phyloP scores from a whole-genome alignment of 2,888 invertebrate species.

The Lissocephala sabroskyi region DNA sequence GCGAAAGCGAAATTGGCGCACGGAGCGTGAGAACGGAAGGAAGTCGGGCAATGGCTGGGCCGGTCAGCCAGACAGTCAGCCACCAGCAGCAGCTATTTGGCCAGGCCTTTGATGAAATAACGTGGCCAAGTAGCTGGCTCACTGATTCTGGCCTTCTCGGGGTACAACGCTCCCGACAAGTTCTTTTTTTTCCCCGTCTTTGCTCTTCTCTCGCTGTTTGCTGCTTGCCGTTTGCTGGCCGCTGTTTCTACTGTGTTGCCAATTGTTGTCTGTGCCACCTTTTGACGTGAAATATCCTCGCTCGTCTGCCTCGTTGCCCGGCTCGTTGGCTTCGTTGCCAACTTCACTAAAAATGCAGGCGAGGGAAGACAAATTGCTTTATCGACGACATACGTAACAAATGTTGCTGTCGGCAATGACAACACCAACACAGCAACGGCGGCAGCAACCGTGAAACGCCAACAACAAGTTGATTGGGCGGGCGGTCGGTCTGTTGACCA shows the following conservation, averaged over 20 bases:
- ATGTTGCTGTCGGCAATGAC: constrained; percentile 64
- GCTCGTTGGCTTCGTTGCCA: constrained; percentile 23
- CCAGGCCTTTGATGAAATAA: constrained; percentile 52
- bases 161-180: too few species aligned
- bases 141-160: too few species aligned
- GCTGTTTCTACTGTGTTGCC: constrained; percentile 33
- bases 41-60: constrained; percentile 36
- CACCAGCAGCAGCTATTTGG: too few species aligned
- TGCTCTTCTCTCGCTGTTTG: constrained; percentile 4
- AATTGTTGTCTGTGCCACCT: constrained; percentile 41
- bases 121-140: constrained; percentile 62
- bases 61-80: neutral
- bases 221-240: constrained; percentile 2
- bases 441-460: too few species aligned
- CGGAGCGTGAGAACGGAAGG: constrained; percentile 46
- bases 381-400: constrained; percentile 63
- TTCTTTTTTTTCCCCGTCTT: constrained; percentile 25
- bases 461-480: constrained; percentile 6
- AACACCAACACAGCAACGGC: constrained; percentile 38
- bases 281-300: neutral
- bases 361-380: constrained; percentile 61
- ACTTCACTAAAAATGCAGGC: constrained; percentile 50
- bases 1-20: constrained; percentile 52
- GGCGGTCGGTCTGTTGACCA: constrained; percentile 17
- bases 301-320: constrained; percentile 5